These are phyloP conservation scores for Neoseiulus cucumeris DNA, from an alignment of 1,140 invertebrate genomes.

Conservation along the genomic window DNA sequence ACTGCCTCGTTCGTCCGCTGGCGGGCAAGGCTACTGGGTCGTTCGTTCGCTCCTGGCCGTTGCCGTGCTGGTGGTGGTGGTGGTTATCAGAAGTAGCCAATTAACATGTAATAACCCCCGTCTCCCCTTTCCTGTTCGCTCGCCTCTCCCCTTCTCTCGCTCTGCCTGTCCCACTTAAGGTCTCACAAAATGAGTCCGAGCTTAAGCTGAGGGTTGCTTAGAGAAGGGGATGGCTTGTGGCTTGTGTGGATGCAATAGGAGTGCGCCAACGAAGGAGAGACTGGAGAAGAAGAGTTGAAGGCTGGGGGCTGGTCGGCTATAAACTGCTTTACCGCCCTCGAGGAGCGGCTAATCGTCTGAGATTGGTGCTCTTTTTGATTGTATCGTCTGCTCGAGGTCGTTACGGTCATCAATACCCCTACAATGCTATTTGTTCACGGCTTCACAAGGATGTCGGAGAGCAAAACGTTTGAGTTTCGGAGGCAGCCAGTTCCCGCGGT, in stretches of 20 bases:
- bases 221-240: not conserved
- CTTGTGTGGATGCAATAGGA: not conserved
- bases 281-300: too few relatives aligned
- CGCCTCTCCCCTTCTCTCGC: not conserved
- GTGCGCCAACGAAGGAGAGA: too few relatives aligned
- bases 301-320: too few relatives aligned
- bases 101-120: slow-evolving; percentile 8
- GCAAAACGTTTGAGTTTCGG: too few relatives aligned
- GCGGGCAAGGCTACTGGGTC: not conserved
- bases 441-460: too few relatives aligned
- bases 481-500: too few relatives aligned
- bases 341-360: too few relatives aligned
- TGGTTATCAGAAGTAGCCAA: not conserved
- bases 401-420: too few relatives aligned
- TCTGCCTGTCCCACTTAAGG: not conserved
- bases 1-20: not conserved
- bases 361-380: too few relatives aligned
- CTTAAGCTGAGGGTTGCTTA: not conserved
- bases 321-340: too few relatives aligned
- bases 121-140: not conserved
- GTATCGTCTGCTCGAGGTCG: too few relatives aligned
- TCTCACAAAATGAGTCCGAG: not conserved
- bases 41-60: not conserved
- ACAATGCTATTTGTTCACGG: too few relatives aligned
- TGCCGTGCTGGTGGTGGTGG: not conserved